phyloP scores from a whole-genome alignment of 2,888 invertebrate species.

The Lycaena phlaeas region DNA sequence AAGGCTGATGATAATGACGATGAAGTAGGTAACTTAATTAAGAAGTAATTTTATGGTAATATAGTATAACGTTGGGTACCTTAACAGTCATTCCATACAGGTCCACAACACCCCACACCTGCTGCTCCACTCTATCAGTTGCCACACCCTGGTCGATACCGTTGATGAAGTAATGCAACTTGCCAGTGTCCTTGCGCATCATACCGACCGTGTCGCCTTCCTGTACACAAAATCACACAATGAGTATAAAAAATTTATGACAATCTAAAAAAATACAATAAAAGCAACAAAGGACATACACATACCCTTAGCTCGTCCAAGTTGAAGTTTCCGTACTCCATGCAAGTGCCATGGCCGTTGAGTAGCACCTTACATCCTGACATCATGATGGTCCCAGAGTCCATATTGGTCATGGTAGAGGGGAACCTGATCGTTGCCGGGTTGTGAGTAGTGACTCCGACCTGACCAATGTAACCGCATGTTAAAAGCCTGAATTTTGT shows the following conservation, averaged over 20 bases:
- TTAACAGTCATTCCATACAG: conserved; percentile 94
- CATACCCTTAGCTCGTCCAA: conserved; percentile 90
- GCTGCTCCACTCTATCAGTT: conserved; percentile 82
- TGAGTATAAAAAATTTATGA: no score
- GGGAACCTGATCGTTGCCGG: conserved; percentile 92
- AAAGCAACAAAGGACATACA: no score
- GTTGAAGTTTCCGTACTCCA: conserved; percentile 93
- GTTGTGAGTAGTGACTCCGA: conserved; percentile 94
- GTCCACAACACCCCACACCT: conserved; percentile 95
- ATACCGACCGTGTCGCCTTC: conserved; percentile 95
- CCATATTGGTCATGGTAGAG: conserved; percentile 98
- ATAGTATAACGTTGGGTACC: no score
- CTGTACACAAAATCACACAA: no score
- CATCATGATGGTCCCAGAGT: conserved; percentile 95
- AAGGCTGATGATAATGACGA: no score
- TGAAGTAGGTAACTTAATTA: no score
- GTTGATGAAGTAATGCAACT: conserved; percentile 94
- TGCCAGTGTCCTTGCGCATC: conserved; percentile 87
- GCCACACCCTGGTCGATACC: conserved; percentile 95
- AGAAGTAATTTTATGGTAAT: no score
- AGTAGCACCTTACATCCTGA: conserved; percentile 97
- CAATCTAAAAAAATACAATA: no score
- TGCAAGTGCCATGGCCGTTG: conserved; percentile 93
- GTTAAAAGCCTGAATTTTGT: no score
- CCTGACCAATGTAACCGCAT: no score